These are phyloP conservation scores for Pseudopleuronectes americanus DNA, from an alignment of 2,797 vertebrate species.

Conservation along the genomic window DNA sequence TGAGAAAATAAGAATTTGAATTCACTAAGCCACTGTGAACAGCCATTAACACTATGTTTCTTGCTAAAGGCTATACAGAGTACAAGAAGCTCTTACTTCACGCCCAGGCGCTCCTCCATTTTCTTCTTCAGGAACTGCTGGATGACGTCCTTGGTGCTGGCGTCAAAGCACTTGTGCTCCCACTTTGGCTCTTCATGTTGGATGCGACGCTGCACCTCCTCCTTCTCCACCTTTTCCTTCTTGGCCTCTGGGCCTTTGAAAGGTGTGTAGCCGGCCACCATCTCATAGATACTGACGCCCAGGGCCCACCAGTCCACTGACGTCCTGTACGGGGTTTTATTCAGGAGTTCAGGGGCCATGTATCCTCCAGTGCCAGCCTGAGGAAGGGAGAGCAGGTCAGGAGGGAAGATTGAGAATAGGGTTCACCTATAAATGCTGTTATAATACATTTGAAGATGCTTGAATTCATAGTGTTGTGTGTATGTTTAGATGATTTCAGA, in stretches of 20 bases:
- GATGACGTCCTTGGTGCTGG: slow-evolving; percentile 88
- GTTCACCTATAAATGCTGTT: background rate
- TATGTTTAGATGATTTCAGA: too few species aligned
- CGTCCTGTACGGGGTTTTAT: slow-evolving; percentile 88
- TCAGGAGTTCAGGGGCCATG: slow-evolving; percentile 95
- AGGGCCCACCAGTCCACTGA: slow-evolving; percentile 97
- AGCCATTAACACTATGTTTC: background rate
- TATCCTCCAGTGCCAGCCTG: slow-evolving; percentile 95
- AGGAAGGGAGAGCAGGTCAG: slow-evolving; percentile 1
- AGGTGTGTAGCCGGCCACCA: slow-evolving; percentile 93
- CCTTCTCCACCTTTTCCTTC: slow-evolving; percentile 92
- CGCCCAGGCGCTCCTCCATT: slow-evolving; percentile 88
- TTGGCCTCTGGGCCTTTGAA: slow-evolving; percentile 88
- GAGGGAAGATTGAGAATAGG: background rate
- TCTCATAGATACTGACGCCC: slow-evolving; percentile 96
- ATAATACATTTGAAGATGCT: background rate
- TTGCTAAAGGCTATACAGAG: background rate
- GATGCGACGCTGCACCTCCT: slow-evolving; percentile 92
- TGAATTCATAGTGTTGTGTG: background rate
- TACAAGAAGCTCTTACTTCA: slow-evolving; percentile 83
- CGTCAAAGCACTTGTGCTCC: slow-evolving; percentile 89
- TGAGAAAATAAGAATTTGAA: background rate
- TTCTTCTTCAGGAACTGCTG: slow-evolving; percentile 92
- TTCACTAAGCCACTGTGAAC: too few species aligned
- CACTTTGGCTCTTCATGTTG: slow-evolving; percentile 89